Evolutionary conservation across 2,113 vertebrate species (phyloP).

Genomic region (Channa maculata): DNA sequence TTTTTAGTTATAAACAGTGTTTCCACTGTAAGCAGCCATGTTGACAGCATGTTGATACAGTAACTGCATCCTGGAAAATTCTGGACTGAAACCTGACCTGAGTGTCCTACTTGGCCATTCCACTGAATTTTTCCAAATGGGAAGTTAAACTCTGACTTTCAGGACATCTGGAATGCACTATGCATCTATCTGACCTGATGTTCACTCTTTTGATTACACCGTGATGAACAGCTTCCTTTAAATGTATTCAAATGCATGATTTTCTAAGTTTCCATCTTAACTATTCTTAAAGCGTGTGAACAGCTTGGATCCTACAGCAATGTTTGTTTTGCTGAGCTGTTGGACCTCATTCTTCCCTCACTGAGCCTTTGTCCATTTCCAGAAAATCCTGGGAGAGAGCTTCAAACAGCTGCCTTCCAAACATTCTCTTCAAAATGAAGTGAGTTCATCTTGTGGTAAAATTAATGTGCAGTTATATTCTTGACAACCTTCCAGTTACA

Average conservation of each 20-base stretch:
- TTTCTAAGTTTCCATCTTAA: background rate
- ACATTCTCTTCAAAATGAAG: too few relatives aligned
- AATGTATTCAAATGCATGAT: background rate
- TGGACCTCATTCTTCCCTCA: background rate
- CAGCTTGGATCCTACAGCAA: background rate
- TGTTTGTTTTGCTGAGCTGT: background rate
- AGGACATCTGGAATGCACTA: background rate
- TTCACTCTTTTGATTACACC: background rate
- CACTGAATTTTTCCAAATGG: background rate
- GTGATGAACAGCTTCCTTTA: conserved; percentile 5
- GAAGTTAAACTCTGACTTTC: conserved; percentile 10
- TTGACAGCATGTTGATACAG: conserved; percentile 4
- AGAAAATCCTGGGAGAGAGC: background rate
- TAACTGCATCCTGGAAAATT: conserved; percentile 25
- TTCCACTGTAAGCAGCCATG: background rate
- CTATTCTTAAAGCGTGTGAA: background rate
- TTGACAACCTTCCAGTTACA: background rate
- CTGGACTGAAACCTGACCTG: conserved; percentile 19
- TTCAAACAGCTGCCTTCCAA: too few relatives aligned
- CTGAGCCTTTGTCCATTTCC: background rate
- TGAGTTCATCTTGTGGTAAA: background rate
- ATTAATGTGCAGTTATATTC: background rate
- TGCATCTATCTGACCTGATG: background rate
- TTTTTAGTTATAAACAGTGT: background rate
- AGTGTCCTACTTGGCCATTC: background rate